These are phyloP conservation scores for Griposia aprilina DNA, from an alignment of 2,888 invertebrate genomes.

Conservation along the genomic window DNA sequence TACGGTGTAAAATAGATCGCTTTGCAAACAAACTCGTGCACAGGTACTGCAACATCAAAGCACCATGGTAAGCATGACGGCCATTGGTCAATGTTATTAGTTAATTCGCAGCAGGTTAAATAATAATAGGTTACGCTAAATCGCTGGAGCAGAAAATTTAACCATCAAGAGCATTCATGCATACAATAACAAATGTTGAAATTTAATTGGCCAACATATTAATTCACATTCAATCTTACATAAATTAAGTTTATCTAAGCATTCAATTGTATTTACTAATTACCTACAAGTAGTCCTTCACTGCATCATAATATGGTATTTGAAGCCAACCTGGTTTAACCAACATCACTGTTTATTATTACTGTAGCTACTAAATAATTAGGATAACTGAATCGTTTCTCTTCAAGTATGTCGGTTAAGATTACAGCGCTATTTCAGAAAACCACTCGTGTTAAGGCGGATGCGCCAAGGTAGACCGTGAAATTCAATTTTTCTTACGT, in stretches of 20 bases:
- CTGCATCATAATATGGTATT: neutral
- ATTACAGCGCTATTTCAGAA: slow-evolving; percentile 32
- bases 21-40: neutral
- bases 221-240: neutral
- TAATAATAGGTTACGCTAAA: neutral
- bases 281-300: neutral
- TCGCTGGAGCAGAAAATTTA: slow-evolving; percentile 28
- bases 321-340: neutral
- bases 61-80: neutral
- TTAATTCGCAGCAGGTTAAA: slow-evolving; percentile 6
- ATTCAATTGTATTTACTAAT: slow-evolving; percentile 1
- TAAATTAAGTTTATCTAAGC: neutral
- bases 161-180: slow-evolving; percentile 6
- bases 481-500: no score
- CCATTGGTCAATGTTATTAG: neutral
- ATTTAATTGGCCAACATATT: neutral
- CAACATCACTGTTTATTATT: slow-evolving; percentile 13
- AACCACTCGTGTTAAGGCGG: slow-evolving; percentile 10
- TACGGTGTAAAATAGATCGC: slow-evolving; percentile 15
- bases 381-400: slow-evolving; percentile 17
- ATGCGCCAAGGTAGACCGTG: no score
- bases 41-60: neutral
- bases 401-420: slow-evolving; percentile 12
- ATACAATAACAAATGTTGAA: neutral
- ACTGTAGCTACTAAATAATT: slow-evolving; percentile 19